Evolutionary conservation across 2,888 invertebrate genomes (phyloP), one percentile per base, ranked within the genome.

Genomic region (Axea sp.): DNA sequence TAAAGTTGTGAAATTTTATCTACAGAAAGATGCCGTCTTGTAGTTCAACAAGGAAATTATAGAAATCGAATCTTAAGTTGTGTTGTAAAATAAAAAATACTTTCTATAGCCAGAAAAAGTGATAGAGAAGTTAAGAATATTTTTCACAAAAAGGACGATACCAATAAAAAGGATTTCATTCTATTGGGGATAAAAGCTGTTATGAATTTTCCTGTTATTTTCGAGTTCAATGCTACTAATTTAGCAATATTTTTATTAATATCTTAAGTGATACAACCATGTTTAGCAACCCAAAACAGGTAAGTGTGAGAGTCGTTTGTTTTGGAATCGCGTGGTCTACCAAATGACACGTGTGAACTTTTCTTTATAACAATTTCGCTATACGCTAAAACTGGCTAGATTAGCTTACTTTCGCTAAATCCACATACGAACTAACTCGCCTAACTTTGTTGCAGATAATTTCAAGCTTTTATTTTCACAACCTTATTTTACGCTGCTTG

Each of bases 401-500:
- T 49, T 59, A 31, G 59, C 19, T 17, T 17, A 49, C 12, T 59
- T 68, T n/a, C 0, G 3, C 59, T 8, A 59, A 0, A 59, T 59
- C 14, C 59, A 68, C 26, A 49, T 68, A 59, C 17, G 57, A 68
- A 57, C 57, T 45, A 30, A 14, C 15, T 37, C 41, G 24, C 49
- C 33, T 31, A 59, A 15, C 8, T 28, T 67, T 67, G 26, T 67
- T 26, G 57, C 12, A 67, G 39, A n/a, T n/a, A 39, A 67, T 67
- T 67, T 47, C 5, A 57, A 47, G 2, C 49, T 49, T 67, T 11
- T 57, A 67, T 67, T 57, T 67, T 67, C 15, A 67, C 24, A 67
- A 67, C 47, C 39, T 8, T 47, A 37, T 39, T 60, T 67, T 67
- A n/a, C n/a, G n/a, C n/a, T n/a, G n/a, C n/a, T n/a, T n/a, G n/a